Percentiles rank a stretch among this genome's conserved stretches.
Evolutionary conservation across 2,113 vertebrate species (phyloP).

Genomic region (Melanocharis versteri): DNA sequence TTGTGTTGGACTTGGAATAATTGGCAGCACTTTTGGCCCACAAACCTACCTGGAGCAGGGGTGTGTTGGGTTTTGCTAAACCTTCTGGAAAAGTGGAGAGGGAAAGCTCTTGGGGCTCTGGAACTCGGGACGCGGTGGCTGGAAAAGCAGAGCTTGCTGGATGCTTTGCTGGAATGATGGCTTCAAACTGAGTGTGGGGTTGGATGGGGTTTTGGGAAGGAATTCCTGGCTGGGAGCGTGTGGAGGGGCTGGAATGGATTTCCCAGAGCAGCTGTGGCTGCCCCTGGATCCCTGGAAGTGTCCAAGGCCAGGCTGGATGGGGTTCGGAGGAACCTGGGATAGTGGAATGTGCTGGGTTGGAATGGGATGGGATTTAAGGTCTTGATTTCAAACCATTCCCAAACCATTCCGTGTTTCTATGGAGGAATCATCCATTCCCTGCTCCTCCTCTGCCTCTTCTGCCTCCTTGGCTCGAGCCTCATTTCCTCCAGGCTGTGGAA

Average conservation of each 20-base stretch:
- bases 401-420: fast-evolving
- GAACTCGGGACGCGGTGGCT: fast-evolving
- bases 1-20: background rate
- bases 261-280: background rate
- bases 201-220: background rate
- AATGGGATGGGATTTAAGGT: background rate
- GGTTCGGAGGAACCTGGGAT: fast-evolving
- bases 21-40: background rate
- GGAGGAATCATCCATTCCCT: background rate
- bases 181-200: background rate
- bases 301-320: background rate
- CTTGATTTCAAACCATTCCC: background rate
- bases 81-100: background rate
- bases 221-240: background rate
- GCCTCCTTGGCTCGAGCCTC: background rate
- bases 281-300: background rate
- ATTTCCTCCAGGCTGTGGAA: background rate
- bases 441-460: background rate
- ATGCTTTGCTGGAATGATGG: background rate
- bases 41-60: background rate
- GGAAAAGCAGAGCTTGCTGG: background rate
- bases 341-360: background rate
- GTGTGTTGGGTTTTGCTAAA: fast-evolving
- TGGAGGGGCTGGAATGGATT: fast-evolving
- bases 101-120: background rate